A percentile compares a stretch with the other conserved stretches of the same genome.
phyloP scores from a whole-genome alignment of 1,140 invertebrate species.

The Pararge aegeria region DNA sequence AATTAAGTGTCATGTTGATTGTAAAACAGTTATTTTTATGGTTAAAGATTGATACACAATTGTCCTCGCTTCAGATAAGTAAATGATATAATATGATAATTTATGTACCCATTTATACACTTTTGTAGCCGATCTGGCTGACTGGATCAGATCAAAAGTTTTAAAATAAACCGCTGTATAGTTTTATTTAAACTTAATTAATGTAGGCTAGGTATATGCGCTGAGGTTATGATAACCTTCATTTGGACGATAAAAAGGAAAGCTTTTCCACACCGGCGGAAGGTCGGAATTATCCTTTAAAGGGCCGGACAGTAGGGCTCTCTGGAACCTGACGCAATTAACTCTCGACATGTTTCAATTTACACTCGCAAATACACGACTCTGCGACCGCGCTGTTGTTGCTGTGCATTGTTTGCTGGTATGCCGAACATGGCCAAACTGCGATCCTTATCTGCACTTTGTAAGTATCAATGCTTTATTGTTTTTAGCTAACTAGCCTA shows the following conservation, averaged over 20 bases:
- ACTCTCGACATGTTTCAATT: conserved; percentile 74
- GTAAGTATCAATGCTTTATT: too few species aligned
- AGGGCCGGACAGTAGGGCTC: conserved; percentile 27
- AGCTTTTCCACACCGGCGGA: conserved; percentile 10
- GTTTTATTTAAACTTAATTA: too few species aligned
- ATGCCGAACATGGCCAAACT: conserved; percentile 5
- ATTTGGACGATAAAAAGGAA: neutral
- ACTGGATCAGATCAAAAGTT: too few species aligned
- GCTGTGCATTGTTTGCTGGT: conserved; percentile 9
- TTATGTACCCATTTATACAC: too few species aligned
- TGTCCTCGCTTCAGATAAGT: too few species aligned
- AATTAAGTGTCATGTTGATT: too few species aligned
- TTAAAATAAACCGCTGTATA: too few species aligned
- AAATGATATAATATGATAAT: too few species aligned
- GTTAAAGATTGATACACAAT: too few species aligned
- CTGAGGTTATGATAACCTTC: neutral
- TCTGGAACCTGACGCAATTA: conserved; percentile 62
- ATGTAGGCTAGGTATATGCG: neutral
- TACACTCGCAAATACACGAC: conserved; percentile 64
- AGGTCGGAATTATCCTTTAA: conserved; percentile 45
- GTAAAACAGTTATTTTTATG: too few species aligned
- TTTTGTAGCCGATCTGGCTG: too few species aligned
- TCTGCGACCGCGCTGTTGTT: neutral
- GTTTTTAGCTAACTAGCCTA: too few species aligned
- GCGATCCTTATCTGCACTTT: neutral